A percentile compares a stretch with the other conserved stretches of the same genome.
phyloP scores from a whole-genome alignment of 30 jellyfish, hydroid and myxozoan species.

The Sanderia malayensis region DNA sequence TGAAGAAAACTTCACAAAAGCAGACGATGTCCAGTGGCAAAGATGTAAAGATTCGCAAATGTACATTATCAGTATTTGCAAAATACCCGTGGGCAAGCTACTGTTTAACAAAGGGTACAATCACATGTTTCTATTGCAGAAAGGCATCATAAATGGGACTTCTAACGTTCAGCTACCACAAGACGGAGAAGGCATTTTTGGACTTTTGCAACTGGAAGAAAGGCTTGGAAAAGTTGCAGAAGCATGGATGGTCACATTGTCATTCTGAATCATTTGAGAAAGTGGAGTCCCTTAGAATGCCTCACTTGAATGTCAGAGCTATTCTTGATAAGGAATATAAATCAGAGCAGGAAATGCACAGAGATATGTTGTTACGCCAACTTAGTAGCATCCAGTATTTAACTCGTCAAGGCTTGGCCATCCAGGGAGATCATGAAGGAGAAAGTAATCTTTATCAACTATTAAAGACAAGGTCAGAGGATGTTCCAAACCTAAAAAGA shows the following conservation, averaged over 20 bases:
- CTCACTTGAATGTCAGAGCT: background rate
- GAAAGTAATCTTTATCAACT: slow-evolving; percentile 19
- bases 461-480: slow-evolving; percentile 29
- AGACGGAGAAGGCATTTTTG: background rate
- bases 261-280: slow-evolving; percentile 7
- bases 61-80: slow-evolving; percentile 6
- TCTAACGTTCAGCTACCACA: slow-evolving; percentile 15
- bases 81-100: slow-evolving; percentile 19
- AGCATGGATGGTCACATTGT: slow-evolving; percentile 10
- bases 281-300: background rate
- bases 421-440: slow-evolving; percentile 5
- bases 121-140: slow-evolving; percentile 13
- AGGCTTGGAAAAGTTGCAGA: slow-evolving; percentile 11
- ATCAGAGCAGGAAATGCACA: slow-evolving; percentile 27
- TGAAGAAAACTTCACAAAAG: slow-evolving; percentile 4
- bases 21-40: background rate
- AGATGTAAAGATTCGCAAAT: slow-evolving; percentile 2
- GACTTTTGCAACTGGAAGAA: slow-evolving; percentile 12
- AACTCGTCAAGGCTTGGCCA: background rate
- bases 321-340: background rate
- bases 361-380: background rate
- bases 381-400: background rate
- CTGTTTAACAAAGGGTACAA: slow-evolving; percentile 18
- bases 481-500: slow-evolving; percentile 18
- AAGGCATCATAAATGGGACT: slow-evolving; percentile 12